Evolutionary conservation across 2,113 vertebrate genomes (phyloP), one percentile per base, ranked within the genome.

Genomic region (Rhabdornis inornatus): DNA sequence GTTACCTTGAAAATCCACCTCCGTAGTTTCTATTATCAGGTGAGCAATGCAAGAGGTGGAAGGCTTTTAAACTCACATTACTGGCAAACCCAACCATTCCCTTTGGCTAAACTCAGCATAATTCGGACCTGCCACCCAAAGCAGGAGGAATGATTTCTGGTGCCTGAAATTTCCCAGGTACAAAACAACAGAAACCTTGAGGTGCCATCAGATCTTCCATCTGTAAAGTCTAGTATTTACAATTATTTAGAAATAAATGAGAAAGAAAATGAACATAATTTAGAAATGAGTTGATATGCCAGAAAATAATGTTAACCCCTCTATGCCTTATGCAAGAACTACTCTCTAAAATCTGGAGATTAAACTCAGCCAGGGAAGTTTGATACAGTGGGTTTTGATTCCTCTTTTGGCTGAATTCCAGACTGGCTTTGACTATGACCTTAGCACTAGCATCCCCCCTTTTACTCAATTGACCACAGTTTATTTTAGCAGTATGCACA

Each of bases 401-500:
- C 44, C 22, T 60, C 20, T 57, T 92, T 85, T 84, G 61, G 50
- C 87, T 87, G 65, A 71, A 97, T 84, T 89, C 84, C 59, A 86
- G 79, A 31, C 42, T 68, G 69, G 27, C 87, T 87, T 83, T 84
- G 75, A 74, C 24, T 81, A 13, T n/a, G 40, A 77, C 53, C 61
- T 92, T 80, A 76, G 4, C 78, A 76, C 44, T 61, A 75, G 60
- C 55, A 65, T 68, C 45, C 37, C 79, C 69, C 42, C 18, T 91
- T 84, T 83, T 76, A 87, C 35, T 74, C 7, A 7, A 57, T 16
- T 61, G 87, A 97, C 82, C 87, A 93, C 83, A 96, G 31, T 95
- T 97, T 86, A 81, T 94, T 97, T 97, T 90, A 96, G 95, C 88
- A 56, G 64, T 77, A 90, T 90, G 83, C 83, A 72, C 63, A 91